These are phyloP conservation scores for Lepidocolaptes lacrymiger DNA, from an alignment of 2,797 vertebrate genomes.

Conservation along the genomic window DNA sequence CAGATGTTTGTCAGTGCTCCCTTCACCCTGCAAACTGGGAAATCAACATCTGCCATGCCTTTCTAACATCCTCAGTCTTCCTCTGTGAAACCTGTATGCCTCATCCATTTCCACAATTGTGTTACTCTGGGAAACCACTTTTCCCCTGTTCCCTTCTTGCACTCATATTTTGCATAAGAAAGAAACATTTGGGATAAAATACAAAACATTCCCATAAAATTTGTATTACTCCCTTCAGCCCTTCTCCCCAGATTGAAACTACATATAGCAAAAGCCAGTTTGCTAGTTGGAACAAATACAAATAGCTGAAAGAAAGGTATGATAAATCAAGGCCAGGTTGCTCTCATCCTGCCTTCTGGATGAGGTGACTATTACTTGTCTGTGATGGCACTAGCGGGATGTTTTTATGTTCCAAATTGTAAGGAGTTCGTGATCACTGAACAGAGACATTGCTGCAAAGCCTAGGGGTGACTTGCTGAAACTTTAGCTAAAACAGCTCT, in stretches of 20 bases:
- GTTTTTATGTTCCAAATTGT: constrained; percentile 11
- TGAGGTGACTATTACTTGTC: not conserved
- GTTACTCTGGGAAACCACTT: not conserved
- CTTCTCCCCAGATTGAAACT: not conserved
- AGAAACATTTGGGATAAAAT: constrained; percentile 4
- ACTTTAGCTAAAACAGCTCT: not conserved
- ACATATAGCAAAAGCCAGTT: not conserved
- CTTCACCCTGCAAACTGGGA: not conserved
- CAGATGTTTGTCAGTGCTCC: not conserved
- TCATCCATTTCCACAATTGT: not conserved
- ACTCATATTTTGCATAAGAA: not conserved
- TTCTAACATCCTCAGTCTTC: not conserved
- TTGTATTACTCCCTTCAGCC: not conserved
- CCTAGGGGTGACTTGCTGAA: constrained; percentile 1
- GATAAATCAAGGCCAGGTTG: constrained; percentile 7
- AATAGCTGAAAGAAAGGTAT: not conserved
- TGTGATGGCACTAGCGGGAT: not conserved
- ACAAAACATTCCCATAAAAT: constrained; percentile 8
- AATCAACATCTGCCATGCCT: not conserved
- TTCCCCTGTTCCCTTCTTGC: not conserved
- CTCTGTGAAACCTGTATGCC: not conserved
- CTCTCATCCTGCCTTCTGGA: not conserved
- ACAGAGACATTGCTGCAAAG: not conserved
- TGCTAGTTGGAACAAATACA: not conserved
- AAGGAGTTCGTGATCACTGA: not conserved